A percentile compares a stretch with the other conserved stretches of the same genome.
These are phyloP conservation scores for Paramisgurnus dabryanus DNA, from an alignment of 2,113 vertebrate genomes.

Conservation along the genomic window DNA sequence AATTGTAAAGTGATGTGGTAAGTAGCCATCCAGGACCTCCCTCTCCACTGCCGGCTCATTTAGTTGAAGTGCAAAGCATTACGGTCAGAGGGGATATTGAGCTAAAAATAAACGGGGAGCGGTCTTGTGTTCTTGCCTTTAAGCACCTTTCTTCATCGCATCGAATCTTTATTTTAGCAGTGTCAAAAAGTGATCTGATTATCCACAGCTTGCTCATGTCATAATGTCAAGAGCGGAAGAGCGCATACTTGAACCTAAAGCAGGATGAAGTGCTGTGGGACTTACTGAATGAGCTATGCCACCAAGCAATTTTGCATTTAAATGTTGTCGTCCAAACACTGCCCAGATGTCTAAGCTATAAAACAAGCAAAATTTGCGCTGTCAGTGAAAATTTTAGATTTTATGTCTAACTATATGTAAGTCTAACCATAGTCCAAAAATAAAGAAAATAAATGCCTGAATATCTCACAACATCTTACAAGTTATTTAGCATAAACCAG, in stretches of 20 bases:
- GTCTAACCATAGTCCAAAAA: too few species aligned
- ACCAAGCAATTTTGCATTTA: too few species aligned
- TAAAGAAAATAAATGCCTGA: background rate
- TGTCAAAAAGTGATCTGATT: background rate
- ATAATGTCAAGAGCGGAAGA: slow-evolving; percentile 15
- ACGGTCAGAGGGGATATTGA: background rate
- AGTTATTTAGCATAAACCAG: too few species aligned
- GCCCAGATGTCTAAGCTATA: too few species aligned
- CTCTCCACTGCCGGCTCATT: background rate
- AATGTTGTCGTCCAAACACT: too few species aligned
- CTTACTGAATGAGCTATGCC: background rate
- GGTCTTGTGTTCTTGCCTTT: background rate
- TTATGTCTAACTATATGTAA: too few species aligned
- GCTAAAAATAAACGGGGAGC: slow-evolving; percentile 3
- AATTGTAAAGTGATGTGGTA: slow-evolving; percentile 42
- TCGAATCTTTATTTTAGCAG: background rate
- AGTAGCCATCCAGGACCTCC: background rate
- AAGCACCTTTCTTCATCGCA: background rate
- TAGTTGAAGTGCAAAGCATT: slow-evolving; percentile 5
- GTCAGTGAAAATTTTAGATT: too few species aligned
- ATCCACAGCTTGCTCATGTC: background rate
- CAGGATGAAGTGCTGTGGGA: background rate
- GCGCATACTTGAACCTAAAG: background rate
- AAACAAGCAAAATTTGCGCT: too few species aligned
- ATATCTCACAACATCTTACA: too few species aligned